Base-by-base conservation (phyloP, 2,797 vertebrate species). In the Lacerta viridis region DNA sequence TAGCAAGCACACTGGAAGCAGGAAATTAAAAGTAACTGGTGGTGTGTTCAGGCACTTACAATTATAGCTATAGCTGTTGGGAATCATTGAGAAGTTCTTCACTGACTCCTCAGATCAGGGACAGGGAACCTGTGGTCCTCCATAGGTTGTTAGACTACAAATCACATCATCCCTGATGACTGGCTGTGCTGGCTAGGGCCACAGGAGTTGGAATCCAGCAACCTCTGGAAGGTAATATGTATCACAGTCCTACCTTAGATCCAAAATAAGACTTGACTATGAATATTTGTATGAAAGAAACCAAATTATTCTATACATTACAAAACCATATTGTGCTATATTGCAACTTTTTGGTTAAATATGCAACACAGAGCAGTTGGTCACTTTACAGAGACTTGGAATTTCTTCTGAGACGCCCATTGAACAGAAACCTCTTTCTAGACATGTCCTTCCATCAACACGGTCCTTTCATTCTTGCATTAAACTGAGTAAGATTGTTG, bases 301-400 rank as follows among this genome's bases (percentile, higher is more conserved):
- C 7, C 36, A 87, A n/a, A 79, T 80, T 2, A 1, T 88, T 17
- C 1, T 75, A 27, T 23, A 33, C 55, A 74, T 11, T 15, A 36
- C 23, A 75, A 39, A 76, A 61, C 7, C 55, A 64, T 55, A 69
- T 72, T n/a, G 13, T 17, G 41, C 29, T 4, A 36, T 41, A 79
- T 25, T 72, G 13, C 36, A 68, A 68, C 27, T n/a, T 83, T 88
- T 88, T 84, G 78, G 55, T 84, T 87, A 82, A 33, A 27, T 11
- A 18, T 36, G 46, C 64, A 33, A 4, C 23, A 90, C 87, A 39
- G 72, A 8, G 55, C 68, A 9, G 68, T 81, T 84, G 2, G 11
- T 87, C 7, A 83, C 29, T 83, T 36, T 41, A 29, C 50, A 29
- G 43, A 84, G 50, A 23, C 23, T 75, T n/a, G 75, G 18, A 27